phyloP scores from a whole-genome alignment of 2,113 vertebrate genomes.

The Argyrosomus japonicus region DNA sequence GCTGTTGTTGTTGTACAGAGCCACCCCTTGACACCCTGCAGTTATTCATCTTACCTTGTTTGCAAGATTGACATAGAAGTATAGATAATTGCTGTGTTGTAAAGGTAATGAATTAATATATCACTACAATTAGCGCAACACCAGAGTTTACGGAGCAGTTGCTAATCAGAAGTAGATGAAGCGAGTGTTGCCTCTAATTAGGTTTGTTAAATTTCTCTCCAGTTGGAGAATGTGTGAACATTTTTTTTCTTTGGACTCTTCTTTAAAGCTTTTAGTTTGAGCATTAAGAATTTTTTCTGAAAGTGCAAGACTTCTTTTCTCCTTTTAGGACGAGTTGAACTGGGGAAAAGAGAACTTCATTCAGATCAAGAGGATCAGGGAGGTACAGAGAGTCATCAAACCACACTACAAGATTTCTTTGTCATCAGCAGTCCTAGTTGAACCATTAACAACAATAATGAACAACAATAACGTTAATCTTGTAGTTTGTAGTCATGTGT shows the following conservation, averaged over 20 bases:
- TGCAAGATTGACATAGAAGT: background rate
- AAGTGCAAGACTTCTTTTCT: background rate
- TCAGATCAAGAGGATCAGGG: conserved; percentile 92
- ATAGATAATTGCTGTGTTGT: background rate
- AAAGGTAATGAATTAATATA: background rate
- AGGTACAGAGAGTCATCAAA: conserved; percentile 78
- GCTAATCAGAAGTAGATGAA: background rate
- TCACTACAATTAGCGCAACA: background rate
- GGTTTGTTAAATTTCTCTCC: background rate
- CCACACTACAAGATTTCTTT: background rate
- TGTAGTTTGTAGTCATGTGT: background rate
- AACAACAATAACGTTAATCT: background rate
- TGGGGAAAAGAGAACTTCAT: conserved; percentile 93
- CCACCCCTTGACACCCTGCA: background rate
- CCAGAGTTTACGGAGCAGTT: background rate
- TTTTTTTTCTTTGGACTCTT: too few species aligned
- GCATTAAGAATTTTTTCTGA: background rate
- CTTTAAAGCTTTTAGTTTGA: background rate
- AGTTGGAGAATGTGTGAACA: background rate
- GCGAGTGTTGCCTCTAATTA: background rate
- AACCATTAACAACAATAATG: background rate
- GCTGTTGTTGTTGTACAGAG: background rate
- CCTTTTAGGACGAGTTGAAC: conserved; percentile 88
- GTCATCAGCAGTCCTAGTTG: background rate
- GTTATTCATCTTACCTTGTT: background rate